Conservation (phyloP, 2,888 invertebrate species). For the Megastigmus dorsalis region DNA sequence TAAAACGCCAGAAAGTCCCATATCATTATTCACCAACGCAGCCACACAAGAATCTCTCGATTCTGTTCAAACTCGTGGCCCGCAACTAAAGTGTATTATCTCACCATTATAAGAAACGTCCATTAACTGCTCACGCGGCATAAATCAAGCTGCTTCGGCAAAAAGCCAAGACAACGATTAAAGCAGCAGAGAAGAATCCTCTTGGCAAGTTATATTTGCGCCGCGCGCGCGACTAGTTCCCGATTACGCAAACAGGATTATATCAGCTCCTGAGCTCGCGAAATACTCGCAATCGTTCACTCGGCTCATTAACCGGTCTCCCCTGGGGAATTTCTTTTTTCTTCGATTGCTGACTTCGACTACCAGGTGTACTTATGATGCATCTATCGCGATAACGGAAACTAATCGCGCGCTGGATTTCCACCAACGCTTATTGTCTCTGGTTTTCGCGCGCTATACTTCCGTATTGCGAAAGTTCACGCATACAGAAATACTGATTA, state of each 20-base stretch:
- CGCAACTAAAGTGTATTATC: too few relatives aligned
- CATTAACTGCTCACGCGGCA: constrained; percentile 1
- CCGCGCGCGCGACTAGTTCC: constrained; percentile 4
- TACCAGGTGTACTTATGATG: constrained; percentile 29
- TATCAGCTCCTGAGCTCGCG: constrained; percentile 25
- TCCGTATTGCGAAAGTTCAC: background rate
- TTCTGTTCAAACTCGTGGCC: too few relatives aligned
- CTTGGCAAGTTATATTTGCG: background rate
- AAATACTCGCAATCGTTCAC: background rate
- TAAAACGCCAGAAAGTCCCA: too few relatives aligned
- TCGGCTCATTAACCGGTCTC: constrained; percentile 21
- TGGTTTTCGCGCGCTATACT: too few relatives aligned
- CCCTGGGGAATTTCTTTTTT: too few relatives aligned
- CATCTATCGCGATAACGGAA: constrained; percentile 35
- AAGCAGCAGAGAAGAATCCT: constrained; percentile 8
- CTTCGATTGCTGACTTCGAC: background rate
- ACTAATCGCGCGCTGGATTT: background rate
- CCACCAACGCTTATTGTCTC: background rate
- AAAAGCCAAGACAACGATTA: constrained; percentile 13
- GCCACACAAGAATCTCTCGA: too few relatives aligned
- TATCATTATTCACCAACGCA: too few relatives aligned
- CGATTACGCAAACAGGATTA: constrained; percentile 46
- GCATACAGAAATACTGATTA: too few relatives aligned
- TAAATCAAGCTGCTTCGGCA: constrained; percentile 29
- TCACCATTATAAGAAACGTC: constrained; percentile 22